These are phyloP conservation scores for Caranx melampygus DNA, from an alignment of 2,113 vertebrate genomes.

Conservation along the genomic window DNA sequence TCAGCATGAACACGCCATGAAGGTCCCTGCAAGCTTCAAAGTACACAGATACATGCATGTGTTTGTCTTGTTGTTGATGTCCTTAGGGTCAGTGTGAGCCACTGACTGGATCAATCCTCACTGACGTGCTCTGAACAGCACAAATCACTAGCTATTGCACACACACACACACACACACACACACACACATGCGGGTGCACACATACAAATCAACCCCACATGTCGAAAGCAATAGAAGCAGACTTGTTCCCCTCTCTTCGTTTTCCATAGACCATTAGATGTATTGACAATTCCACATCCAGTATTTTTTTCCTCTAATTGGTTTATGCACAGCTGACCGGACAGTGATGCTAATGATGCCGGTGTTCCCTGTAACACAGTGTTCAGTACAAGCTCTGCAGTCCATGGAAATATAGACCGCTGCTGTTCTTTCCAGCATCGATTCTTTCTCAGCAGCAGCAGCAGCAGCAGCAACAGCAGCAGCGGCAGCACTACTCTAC, in stretches of 20 bases:
- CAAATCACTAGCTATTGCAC: constrained; percentile 50
- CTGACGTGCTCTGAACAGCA: constrained; percentile 49
- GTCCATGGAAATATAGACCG: constrained; percentile 62
- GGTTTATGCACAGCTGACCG: constrained; percentile 70
- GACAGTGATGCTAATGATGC: constrained; percentile 36
- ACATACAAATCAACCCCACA: neutral
- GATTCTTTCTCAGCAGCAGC: constrained; percentile 39
- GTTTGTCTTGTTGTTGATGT: constrained; percentile 11
- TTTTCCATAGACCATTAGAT: constrained; percentile 61
- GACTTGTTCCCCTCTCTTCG: neutral
- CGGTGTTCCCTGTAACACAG: constrained; percentile 35
- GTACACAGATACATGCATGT: constrained; percentile 18
- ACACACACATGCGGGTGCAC: constrained; percentile 2
- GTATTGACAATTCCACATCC: constrained; percentile 69
- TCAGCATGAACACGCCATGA: neutral
- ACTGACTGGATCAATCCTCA: constrained; percentile 48
- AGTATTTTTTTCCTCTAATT: constrained; percentile 59
- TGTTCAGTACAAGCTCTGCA: constrained; percentile 48
- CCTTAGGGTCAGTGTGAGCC: constrained; percentile 18
- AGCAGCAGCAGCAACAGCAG: constrained; percentile 21
- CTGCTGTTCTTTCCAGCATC: constrained; percentile 67
- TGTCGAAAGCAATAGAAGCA: constrained; percentile 15
- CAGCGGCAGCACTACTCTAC: constrained; percentile 27
- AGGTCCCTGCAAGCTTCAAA: neutral
- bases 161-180: constrained; percentile 24